These are phyloP conservation scores for Drosophila atripex DNA, from an alignment of 2,888 invertebrate genomes.

Conservation along the genomic window DNA sequence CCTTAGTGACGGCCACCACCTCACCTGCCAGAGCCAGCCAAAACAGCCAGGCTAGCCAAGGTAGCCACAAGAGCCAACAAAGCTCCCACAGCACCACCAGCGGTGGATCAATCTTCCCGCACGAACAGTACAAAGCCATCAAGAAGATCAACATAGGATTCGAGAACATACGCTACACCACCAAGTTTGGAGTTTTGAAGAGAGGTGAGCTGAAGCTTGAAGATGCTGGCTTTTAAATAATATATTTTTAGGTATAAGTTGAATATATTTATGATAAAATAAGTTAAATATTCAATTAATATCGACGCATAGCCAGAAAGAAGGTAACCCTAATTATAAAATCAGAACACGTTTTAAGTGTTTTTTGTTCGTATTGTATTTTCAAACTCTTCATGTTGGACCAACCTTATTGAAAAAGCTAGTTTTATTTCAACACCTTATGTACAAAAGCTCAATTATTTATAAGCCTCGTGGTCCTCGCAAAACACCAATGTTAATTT, in stretches of 20 bases:
- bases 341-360: too few relatives aligned
- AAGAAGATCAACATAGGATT: slow-evolving; percentile 81
- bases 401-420: background rate
- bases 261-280: too few relatives aligned
- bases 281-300: too few relatives aligned
- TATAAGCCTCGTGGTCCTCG: slow-evolving; percentile 1
- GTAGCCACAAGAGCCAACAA: slow-evolving; percentile 26
- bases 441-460: background rate
- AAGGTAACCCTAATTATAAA: too few relatives aligned
- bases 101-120: slow-evolving; percentile 61
- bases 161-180: slow-evolving; percentile 77
- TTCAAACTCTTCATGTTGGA: background rate
- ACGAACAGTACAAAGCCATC: slow-evolving; percentile 71
- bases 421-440: background rate
- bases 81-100: slow-evolving; percentile 41
- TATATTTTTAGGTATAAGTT: too few relatives aligned
- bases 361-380: too few relatives aligned
- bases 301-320: too few relatives aligned
- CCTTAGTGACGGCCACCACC: slow-evolving; percentile 22
- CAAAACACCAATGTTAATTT: slow-evolving; percentile 5
- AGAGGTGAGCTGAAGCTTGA: slow-evolving; percentile 69
- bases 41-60: slow-evolving; percentile 23
- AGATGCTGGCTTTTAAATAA: too few relatives aligned
- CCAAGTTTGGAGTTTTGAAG: slow-evolving; percentile 77
- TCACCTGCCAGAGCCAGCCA: slow-evolving; percentile 22